Evolutionary conservation across 2,113 vertebrate genomes (phyloP).

Genomic region (Ovis aries): ARS-UI_Ramb_v3.0 NC_056064.1:9419001-9419500

Average conservation of each 20-base stretch:
- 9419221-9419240: not conserved
- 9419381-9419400: conserved; percentile 24
- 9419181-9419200: not conserved
- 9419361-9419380: not conserved
- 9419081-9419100: not conserved
- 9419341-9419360: not conserved
- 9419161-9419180: not conserved
- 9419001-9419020: conserved; percentile 8
- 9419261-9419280: not conserved
- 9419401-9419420: conserved; percentile 20
- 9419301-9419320: not conserved
- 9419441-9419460: not conserved
- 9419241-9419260: not conserved
- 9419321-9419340: not conserved
- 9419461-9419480: not conserved
- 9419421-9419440: not conserved
- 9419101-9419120: conserved; percentile 21
- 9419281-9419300: conserved; percentile 15
- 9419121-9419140: conserved; percentile 39
- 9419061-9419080: not conserved
- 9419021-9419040: not conserved
- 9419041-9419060: not conserved
- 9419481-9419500: conserved; percentile 30
- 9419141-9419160: conserved; percentile 19
- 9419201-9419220: not conserved